Base-by-base conservation (phyloP, 2,113 vertebrate species). In the Cairina moschata region DNA sequence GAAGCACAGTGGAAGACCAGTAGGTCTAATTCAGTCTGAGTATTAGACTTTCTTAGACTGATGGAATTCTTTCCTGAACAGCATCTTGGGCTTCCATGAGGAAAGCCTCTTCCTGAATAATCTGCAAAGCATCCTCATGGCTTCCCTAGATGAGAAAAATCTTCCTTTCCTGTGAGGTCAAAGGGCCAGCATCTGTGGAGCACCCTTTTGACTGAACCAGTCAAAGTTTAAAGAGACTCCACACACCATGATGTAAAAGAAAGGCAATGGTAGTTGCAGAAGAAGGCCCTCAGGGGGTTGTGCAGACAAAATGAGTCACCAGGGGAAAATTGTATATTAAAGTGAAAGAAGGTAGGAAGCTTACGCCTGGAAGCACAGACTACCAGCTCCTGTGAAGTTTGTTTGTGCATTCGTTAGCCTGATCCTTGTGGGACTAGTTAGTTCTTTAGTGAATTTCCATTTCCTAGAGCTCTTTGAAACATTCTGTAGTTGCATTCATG, bases 391-490 rank as follows among this genome's bases (percentile, higher is more conserved):
- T 56, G n/a, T 90, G 78, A 95, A 91, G 82, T 86, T 80, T 81
- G 46, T 87, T 91, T 89, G 52, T 65, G 54, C 36, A 38, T 90
- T 92, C 3, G 0, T 83, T 52, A 66, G 84, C 31, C n/a, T 56
- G 36, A 88, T 58, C 46, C 78, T 83, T 81, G 34, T 52, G 72
- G 55, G 75, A 86, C 68, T 91, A 77, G 90, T 80, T 94, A 91
- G 58, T 86, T 85, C 75, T 90, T 89, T 8, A 66, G 58, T 46
- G 44, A 68, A 85, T 80, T 95, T 88, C 42, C 65, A 90, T 71
- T 80, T 95, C 46, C 83, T 90, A 90, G 28, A 83, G 40, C 46
- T 69, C 86, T 88, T 93, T 91, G 82, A 91, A 97, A 87, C 18
- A 71, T 90, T 74, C 40, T 59, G 56, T 58, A 38, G 32, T 75